Percentiles rank a stretch among this genome's conserved stretches.
These are phyloP conservation scores for Buceros bicornis DNA, from an alignment of 2,797 vertebrate genomes.

Conservation along the genomic window DNA sequence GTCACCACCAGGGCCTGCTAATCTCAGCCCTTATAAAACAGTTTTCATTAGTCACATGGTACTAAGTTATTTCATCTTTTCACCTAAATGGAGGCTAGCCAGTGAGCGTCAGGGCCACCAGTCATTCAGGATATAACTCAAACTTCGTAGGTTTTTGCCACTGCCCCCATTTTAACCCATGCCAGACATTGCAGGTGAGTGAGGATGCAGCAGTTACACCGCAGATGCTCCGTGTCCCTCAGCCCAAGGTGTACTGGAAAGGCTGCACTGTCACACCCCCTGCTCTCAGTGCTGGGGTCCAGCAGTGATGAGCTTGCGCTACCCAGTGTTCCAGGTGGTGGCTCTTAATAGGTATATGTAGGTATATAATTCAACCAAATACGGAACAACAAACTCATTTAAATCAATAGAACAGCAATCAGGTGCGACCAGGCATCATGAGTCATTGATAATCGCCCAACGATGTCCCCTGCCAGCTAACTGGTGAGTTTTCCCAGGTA, in stretches of 20 bases:
- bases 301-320: neutral
- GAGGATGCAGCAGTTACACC: neutral
- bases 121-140: neutral
- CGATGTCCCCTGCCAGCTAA: neutral
- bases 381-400: neutral
- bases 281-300: neutral
- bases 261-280: rapidly evolving
- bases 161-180: neutral
- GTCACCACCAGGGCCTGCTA: neutral
- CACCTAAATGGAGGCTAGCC: neutral
- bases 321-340: neutral
- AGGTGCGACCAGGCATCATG: rapidly evolving
- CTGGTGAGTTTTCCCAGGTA: neutral
- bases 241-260: neutral
- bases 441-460: neutral
- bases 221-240: neutral
- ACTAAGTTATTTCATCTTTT: neutral
- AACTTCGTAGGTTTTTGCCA: neutral
- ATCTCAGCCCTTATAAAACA: neutral
- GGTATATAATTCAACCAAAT: neutral
- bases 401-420: neutral
- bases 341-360: neutral
- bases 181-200: neutral
- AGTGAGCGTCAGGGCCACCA: neutral
- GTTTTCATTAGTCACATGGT: neutral